Conservation (phyloP, 2,797 vertebrate genomes). For the Hybognathus amarus region DNA sequence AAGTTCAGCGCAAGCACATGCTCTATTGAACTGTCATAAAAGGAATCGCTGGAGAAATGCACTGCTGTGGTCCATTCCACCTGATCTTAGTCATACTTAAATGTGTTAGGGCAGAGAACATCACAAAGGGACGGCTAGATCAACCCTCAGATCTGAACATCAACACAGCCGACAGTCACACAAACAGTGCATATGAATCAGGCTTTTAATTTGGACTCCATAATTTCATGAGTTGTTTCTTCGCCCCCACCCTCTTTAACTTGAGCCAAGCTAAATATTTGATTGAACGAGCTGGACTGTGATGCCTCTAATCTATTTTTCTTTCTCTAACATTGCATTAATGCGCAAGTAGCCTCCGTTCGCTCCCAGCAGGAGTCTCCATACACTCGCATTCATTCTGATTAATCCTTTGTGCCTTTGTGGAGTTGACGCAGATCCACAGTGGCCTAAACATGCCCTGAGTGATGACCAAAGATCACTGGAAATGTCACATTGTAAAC, state of each 20-base stretch:
- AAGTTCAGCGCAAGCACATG: slow-evolving; percentile 68
- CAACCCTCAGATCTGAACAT: slow-evolving; percentile 54
- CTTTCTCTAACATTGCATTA: slow-evolving; percentile 60
- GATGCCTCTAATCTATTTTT: slow-evolving; percentile 65
- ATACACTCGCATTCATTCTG: slow-evolving; percentile 48
- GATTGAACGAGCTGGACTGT: slow-evolving; percentile 58
- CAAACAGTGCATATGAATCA: slow-evolving; percentile 49
- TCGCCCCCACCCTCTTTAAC: slow-evolving; percentile 37
- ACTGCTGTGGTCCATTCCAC: slow-evolving; percentile 13
- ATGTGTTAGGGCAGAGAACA: slow-evolving; percentile 61
- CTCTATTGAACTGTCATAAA: slow-evolving; percentile 67
- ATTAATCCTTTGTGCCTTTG: slow-evolving; percentile 55
- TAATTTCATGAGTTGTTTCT: slow-evolving; percentile 62
- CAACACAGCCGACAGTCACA: slow-evolving; percentile 40
- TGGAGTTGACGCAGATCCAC: slow-evolving; percentile 43
- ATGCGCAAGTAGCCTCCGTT: slow-evolving; percentile 48
- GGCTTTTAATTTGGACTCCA: slow-evolving; percentile 57
- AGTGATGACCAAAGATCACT: slow-evolving; percentile 53
- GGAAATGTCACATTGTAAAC: slow-evolving; percentile 56
- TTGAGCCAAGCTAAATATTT: slow-evolving; percentile 64
- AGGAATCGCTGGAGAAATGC: slow-evolving; percentile 48
- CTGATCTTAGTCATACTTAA: slow-evolving; percentile 55
- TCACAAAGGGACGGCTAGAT: slow-evolving; percentile 40
- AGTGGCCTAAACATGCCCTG: slow-evolving; percentile 31
- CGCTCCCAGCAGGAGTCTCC: slow-evolving; percentile 50